Evolutionary conservation across 2,888 invertebrate species (phyloP).

Genomic region (Chydorus sphaericus): DNA sequence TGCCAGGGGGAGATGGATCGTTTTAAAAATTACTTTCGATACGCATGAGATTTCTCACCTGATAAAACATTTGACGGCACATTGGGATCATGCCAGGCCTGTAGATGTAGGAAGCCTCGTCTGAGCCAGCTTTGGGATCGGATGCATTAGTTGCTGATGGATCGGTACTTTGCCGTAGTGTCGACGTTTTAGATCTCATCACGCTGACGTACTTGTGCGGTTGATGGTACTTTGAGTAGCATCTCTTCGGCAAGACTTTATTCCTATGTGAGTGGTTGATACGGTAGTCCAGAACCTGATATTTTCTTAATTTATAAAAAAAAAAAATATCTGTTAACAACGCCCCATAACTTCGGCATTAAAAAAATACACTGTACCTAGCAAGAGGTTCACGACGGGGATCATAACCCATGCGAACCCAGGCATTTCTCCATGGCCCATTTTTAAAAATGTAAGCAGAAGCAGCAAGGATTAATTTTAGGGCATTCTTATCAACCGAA

Average conservation of each 20-base stretch:
- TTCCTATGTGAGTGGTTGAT: slow-evolving; percentile 21
- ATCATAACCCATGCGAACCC: slow-evolving; percentile 83
- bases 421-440: slow-evolving; percentile 86
- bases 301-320: background rate
- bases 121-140: slow-evolving; percentile 23
- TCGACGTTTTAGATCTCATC: slow-evolving; percentile 23
- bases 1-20: slow-evolving; percentile 28
- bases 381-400: slow-evolving; percentile 64
- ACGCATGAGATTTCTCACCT: slow-evolving; percentile 36
- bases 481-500: slow-evolving; percentile 37
- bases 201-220: slow-evolving; percentile 32
- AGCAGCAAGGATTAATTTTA: slow-evolving; percentile 66
- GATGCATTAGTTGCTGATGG: slow-evolving; percentile 19
- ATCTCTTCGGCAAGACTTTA: slow-evolving; percentile 36
- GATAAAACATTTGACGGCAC: slow-evolving; percentile 76
- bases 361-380: slow-evolving; percentile 77
- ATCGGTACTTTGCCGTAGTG: slow-evolving; percentile 20
- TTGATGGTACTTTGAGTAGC: slow-evolving; percentile 32
- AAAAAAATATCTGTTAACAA: slow-evolving; percentile 39
- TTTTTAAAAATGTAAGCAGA: slow-evolving; percentile 69
- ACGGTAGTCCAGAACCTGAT: slow-evolving; percentile 20
- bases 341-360: too few species aligned
- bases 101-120: slow-evolving; percentile 41
- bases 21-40: slow-evolving; percentile 6
- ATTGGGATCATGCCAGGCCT: slow-evolving; percentile 59